Evolutionary conservation across 2,888 invertebrate species (phyloP).

Genomic region (Andricus curvator): DNA sequence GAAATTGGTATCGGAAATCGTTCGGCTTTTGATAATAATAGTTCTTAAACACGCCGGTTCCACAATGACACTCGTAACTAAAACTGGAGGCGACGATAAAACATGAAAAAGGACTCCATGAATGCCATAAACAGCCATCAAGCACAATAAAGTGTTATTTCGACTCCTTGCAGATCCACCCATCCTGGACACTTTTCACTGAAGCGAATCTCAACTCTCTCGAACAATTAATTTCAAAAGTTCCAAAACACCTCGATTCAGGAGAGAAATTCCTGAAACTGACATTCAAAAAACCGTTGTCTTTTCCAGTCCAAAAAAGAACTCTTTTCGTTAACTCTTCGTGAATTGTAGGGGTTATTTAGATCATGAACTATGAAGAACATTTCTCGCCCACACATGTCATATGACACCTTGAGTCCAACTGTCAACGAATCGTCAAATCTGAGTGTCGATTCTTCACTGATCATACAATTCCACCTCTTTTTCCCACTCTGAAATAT

Average conservation of each 20-base stretch:
- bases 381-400: background rate
- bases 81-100: background rate
- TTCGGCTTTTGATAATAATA: background rate
- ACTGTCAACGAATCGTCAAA: background rate
- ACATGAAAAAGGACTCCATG: background rate
- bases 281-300: background rate
- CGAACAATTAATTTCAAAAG: background rate
- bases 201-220: background rate
- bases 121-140: conserved; percentile 11
- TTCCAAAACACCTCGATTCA: background rate
- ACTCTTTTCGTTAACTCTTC: background rate
- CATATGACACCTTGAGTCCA: background rate
- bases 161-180: background rate
- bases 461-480: background rate
- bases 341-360: background rate
- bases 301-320: background rate
- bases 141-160: conserved; percentile 12
- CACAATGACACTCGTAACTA: background rate
- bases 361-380: background rate
- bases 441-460: too few species aligned
- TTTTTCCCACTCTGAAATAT: background rate
- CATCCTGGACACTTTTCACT: background rate
- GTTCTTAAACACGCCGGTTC: background rate
- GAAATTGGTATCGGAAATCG: background rate
- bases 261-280: background rate